Base-by-base conservation (phyloP, 2,888 invertebrate species). In the Nemoura dubitans region DNA sequence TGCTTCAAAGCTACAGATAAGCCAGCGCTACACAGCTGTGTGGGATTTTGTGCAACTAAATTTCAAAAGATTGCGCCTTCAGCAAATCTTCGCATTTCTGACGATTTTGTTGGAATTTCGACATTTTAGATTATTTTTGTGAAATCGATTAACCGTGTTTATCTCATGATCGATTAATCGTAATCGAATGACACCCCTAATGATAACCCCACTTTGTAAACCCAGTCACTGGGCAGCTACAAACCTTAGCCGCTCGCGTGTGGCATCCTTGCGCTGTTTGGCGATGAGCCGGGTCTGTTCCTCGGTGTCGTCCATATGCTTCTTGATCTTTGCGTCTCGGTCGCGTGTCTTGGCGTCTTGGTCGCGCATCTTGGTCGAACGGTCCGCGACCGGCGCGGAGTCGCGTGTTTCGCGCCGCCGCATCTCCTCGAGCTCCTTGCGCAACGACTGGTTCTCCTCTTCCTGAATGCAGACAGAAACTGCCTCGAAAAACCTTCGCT, bases 381-480 rank as follows among this genome's bases (percentile, higher is more conserved):
- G 90, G 90, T 78, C 30, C 2, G 42, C 81, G 26, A 43, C 27
- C 29, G 16, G n/a, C 16, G 36, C 81, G 36, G 87, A 80, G 42
- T 89, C 89, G 86, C 91, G 91, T 0, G 93, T 92, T 21, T 93
- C 93, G 0, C 92, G 90, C 0, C 92, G 91, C 90, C 93, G 94
- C 88, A 93, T 93, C 88, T 93, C 93, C 86, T 93, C 93, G 0
- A 94, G 89, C 89, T 93, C 92, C 85, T 93, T 93, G 0, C 93
- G 92, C 0, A 94, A 91, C 5, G 92, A 92, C 87, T 92, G 92
- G 89, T 94, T 94, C 90, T 94, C 94, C 90, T 93, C 92, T 91
- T 93, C 93, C 94, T 94, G 89, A 7, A 36, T 6, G 36, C 36
- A 36, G 36, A 36, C 10, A 10, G 10, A 6, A 3, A 36, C 36